These are phyloP conservation scores for Merodon equestris DNA, from an alignment of 2,888 invertebrate genomes.

Conservation along the genomic window DNA sequence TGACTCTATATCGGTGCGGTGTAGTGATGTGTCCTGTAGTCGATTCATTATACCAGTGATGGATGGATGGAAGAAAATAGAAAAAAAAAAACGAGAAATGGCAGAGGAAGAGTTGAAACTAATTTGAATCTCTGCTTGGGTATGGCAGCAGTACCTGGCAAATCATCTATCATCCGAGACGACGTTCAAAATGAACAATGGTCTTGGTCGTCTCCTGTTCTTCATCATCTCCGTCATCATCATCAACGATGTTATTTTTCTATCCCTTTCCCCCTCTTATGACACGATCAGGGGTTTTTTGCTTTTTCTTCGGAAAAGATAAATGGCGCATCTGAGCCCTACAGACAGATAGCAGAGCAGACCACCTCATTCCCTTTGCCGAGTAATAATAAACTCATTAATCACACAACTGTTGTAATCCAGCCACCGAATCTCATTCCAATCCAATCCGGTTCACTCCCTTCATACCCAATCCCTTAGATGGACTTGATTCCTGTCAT, in stretches of 20 bases:
- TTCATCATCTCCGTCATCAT: constrained; percentile 60
- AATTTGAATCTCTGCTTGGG: constrained; percentile 48
- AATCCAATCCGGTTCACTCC: not conserved
- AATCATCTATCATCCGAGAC: constrained; percentile 65
- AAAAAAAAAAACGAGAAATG: not conserved
- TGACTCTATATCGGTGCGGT: constrained; percentile 3
- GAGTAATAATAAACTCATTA: constrained; percentile 69
- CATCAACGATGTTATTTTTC: too few relatives aligned
- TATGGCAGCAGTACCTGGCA: constrained; percentile 49
- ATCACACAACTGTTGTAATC: constrained; percentile 67
- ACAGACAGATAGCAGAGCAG: constrained; percentile 59
- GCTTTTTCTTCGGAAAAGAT: constrained; percentile 59
- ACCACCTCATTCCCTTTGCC: constrained; percentile 55
- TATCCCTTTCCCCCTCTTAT: too few relatives aligned
- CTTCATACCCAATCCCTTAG: constrained; percentile 21
- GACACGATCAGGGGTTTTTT: constrained; percentile 58
- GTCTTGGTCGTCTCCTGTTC: constrained; percentile 56
- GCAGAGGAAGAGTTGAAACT: constrained; percentile 12
- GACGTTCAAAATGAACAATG: constrained; percentile 63
- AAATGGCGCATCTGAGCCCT: constrained; percentile 62
- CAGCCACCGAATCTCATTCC: constrained; percentile 52
- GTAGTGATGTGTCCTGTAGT: constrained; percentile 42
- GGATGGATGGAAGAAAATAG: constrained; percentile 1
- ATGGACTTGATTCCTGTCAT: constrained; percentile 68
- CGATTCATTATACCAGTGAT: constrained; percentile 35